These are phyloP conservation scores for Bagarius yarrelli DNA, from an alignment of 2,113 vertebrate species.

Conservation along the genomic window DNA sequence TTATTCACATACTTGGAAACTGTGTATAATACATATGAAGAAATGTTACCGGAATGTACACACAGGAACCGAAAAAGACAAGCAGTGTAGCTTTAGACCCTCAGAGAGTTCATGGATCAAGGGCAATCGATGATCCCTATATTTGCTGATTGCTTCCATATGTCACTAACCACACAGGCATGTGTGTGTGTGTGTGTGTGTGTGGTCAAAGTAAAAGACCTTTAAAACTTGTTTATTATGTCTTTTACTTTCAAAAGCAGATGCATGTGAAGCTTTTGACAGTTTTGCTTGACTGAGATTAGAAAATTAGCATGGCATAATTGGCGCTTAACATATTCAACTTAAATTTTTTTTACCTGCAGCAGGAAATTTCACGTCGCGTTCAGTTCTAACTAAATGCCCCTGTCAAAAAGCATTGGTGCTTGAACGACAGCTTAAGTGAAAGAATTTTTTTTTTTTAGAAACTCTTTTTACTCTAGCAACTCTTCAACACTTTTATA, in stretches of 20 bases:
- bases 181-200: conserved; percentile 7
- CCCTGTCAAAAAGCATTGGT: not conserved
- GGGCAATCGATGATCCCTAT: conserved; percentile 5
- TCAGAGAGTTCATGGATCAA: conserved; percentile 20
- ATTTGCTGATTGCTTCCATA: conserved; percentile 58
- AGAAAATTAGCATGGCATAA: conserved; percentile 60
- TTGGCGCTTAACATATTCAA: conserved; percentile 62
- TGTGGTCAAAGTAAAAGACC: not conserved
- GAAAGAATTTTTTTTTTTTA: not conserved
- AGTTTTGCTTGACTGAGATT: conserved; percentile 55
- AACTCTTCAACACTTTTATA: not conserved
- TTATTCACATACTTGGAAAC: not conserved
- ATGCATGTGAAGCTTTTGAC: conserved; percentile 61
- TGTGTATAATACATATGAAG: not conserved
- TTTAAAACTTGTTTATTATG: not conserved
- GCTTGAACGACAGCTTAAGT: not conserved
- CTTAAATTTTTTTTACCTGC: conserved; percentile 13
- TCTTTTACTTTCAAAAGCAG: conserved; percentile 54
- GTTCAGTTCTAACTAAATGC: not conserved
- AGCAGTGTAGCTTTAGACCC: conserved; percentile 19
- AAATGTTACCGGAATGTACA: not conserved
- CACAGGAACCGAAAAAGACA: not conserved
- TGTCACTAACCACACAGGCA: conserved; percentile 44
- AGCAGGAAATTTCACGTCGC: not conserved
- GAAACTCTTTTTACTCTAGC: too few species aligned